phyloP scores from a whole-genome alignment of 1,140 invertebrate genomes.

The Anastatus disparis region DNA sequence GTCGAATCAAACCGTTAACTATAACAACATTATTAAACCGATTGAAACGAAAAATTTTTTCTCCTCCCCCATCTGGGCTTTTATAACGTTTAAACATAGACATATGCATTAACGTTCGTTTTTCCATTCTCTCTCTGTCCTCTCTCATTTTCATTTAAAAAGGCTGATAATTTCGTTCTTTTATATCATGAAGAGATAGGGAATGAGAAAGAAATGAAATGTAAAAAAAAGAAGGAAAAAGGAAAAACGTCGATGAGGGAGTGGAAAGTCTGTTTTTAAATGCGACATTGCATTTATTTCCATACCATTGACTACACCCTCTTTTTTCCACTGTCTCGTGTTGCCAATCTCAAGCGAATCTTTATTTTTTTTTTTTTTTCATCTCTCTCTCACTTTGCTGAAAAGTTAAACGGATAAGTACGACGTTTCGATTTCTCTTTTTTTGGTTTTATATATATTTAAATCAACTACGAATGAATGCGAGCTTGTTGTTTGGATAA shows the following conservation, averaged over 20 bases:
- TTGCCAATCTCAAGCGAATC: no score
- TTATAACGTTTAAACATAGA: no score
- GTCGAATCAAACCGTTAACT: background rate
- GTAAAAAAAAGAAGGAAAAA: background rate
- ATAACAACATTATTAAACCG: conserved; percentile 29
- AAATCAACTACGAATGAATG: conserved; percentile 2
- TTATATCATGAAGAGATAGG: background rate
- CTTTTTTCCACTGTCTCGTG: background rate
- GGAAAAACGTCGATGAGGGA: background rate
- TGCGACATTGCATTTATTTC: conserved; percentile 30
- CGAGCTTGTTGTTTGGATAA: conserved; percentile 7
- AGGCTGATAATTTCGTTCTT: conserved; percentile 31
- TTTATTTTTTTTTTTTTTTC: no score
- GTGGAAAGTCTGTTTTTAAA: background rate
- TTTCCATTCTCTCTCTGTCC: background rate
- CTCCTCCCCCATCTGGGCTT: conserved; percentile 10
- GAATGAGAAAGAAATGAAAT: background rate
- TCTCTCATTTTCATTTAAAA: conserved; percentile 30
- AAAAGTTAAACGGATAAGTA: conserved; percentile 23
- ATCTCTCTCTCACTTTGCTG: no score
- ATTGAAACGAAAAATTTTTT: conserved; percentile 32
- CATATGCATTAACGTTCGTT: no score
- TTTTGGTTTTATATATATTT: background rate
- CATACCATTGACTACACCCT: conserved; percentile 35
- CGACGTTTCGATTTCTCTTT: conserved; percentile 31